Percentiles rank a stretch among this genome's conserved stretches.
Evolutionary conservation across 2,797 vertebrate genomes (phyloP).

Genomic region (Valencia hispanica): DNA sequence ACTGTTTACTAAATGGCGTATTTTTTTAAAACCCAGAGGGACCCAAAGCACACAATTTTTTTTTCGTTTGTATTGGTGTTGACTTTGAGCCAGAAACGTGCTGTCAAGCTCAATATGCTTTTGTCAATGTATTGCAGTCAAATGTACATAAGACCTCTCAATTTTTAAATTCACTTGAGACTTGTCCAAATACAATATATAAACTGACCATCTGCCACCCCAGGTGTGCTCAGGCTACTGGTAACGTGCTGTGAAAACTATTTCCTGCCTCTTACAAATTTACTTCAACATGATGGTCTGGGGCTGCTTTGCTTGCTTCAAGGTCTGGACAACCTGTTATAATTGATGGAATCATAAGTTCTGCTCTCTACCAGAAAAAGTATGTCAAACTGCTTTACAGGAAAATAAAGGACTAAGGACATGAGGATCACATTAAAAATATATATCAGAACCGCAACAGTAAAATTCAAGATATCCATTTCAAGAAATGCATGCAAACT

Average conservation of each 20-base stretch:
- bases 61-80: neutral
- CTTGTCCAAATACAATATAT: neutral
- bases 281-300: too few relatives aligned
- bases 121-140: neutral
- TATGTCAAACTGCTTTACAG: neutral
- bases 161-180: neutral
- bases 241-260: neutral
- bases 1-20: neutral
- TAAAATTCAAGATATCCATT: neutral
- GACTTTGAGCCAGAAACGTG: neutral
- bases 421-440: neutral
- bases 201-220: neutral
- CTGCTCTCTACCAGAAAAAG: too few relatives aligned
- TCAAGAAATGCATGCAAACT: neutral
- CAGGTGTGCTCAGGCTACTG: neutral
- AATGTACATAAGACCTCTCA: neutral
- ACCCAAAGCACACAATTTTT: neutral
- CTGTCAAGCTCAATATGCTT: neutral
- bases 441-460: neutral
- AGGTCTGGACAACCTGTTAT: too few relatives aligned
- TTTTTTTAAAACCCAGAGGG: neutral
- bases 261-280: too few relatives aligned
- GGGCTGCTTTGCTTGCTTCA: too few relatives aligned
- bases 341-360: too few relatives aligned
- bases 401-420: neutral